Evolutionary conservation across 1,140 invertebrate species (phyloP).

Genomic region (Aphelenchoides besseyi): DNA sequence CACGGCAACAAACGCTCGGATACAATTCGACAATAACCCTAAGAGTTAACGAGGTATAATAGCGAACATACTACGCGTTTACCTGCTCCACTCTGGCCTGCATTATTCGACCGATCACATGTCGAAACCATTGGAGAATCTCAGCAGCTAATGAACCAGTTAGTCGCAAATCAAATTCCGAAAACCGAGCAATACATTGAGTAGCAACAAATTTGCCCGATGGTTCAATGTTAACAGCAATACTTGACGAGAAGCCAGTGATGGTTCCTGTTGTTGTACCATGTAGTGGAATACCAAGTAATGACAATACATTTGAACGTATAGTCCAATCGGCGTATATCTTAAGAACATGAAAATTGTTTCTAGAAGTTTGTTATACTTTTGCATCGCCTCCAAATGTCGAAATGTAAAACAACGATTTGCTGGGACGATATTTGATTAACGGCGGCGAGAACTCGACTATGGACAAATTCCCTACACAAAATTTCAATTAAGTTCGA

Average conservation of each 20-base stretch:
- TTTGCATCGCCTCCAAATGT: slow-evolving; percentile 32
- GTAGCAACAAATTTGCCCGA: slow-evolving; percentile 25
- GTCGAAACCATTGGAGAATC: slow-evolving; percentile 38
- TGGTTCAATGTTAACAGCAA: slow-evolving; percentile 28
- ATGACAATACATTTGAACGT: slow-evolving; percentile 8
- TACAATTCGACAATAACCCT: slow-evolving; percentile 36
- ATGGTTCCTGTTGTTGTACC: slow-evolving; percentile 26
- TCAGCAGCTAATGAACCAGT: slow-evolving; percentile 37
- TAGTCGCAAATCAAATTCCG: slow-evolving; percentile 26
- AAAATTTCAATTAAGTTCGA: too few species aligned
- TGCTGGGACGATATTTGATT: slow-evolving; percentile 33
- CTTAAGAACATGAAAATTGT: slow-evolving; percentile 2
- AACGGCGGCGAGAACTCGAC: slow-evolving; percentile 26
- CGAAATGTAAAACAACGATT: slow-evolving; percentile 35
- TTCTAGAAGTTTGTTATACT: slow-evolving; percentile 13
- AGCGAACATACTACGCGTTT: not conserved
- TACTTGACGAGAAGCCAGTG: slow-evolving; percentile 27
- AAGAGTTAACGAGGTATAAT: slow-evolving; percentile 8
- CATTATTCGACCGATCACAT: slow-evolving; percentile 32
- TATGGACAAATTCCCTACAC: slow-evolving; percentile 25
- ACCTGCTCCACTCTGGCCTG: slow-evolving; percentile 37
- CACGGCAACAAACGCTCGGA: slow-evolving; percentile 27
- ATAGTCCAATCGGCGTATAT: slow-evolving; percentile 14
- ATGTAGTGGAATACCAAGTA: slow-evolving; percentile 29
- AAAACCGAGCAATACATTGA: slow-evolving; percentile 35